Evolutionary conservation across 2,797 vertebrate species (phyloP), one percentile per base, ranked within the genome.

Genomic region (Mus caroli): DNA sequence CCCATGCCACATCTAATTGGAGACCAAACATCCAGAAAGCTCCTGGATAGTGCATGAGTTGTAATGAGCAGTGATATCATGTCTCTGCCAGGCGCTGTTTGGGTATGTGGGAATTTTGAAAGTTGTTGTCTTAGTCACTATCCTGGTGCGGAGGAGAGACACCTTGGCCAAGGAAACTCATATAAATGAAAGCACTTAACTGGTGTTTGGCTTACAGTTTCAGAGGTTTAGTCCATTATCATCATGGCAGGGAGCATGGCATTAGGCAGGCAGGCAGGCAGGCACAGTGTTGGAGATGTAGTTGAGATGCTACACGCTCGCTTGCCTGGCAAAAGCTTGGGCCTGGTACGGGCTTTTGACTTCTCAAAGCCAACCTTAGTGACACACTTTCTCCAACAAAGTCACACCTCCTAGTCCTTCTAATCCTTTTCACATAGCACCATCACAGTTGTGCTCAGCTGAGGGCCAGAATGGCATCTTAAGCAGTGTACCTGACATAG

Each of bases 31-130:
- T 40, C 64, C 46, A 75, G 40, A 82, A 52, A 94, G 22, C 40
- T 60, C 14, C 9, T 12, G 50, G 58, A 82, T 15, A 83, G 73
- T 40, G 69, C 8, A 50, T 40, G 43, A 67, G 88, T 92, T 96
- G 77, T 75, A 90, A 86, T 67, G 43, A 93, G 24, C 78, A 69
- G 79, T 56, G 37, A 90, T 94, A 64, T 77, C 56, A 73, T 15
- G 20, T 71, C 43, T 90, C 93, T 46, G 64, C 56, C 28, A 56
- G 79, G 71, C 58, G 58, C 20, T 73, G 89, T 73, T 67, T 43
- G 58, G 75, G 67, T 34, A 82, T 34, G 15, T 43, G 50, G 76
- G 75, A 94, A 31, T 56, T 90, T 43, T 79, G 34, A 78, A 85
- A 75, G 84, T 83, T 62, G 26, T 11, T 43, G 37, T 83, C 26